Conservation (phyloP, 2,888 invertebrate genomes). For the Eilema depressum region DNA sequence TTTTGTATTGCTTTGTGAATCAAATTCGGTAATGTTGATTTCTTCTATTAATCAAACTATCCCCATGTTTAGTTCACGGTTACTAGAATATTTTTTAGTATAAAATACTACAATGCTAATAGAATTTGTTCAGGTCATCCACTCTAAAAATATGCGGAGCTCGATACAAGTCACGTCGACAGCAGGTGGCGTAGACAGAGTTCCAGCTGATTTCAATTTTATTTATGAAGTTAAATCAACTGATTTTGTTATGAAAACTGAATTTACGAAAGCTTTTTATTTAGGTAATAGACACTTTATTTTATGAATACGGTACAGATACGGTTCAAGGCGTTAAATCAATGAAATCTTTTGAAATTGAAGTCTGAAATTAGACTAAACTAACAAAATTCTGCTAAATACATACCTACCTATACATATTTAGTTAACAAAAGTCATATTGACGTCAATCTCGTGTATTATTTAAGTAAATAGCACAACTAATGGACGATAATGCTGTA, state of each 20-base stretch:
- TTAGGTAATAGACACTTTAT: conserved; percentile 31
- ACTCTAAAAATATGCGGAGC: background rate
- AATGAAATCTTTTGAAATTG: conserved; percentile 40
- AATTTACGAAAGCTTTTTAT: conserved; percentile 30
- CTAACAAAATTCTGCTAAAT: conserved; percentile 34
- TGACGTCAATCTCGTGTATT: conserved; percentile 48
- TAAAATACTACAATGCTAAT: background rate
- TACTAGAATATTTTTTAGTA: background rate
- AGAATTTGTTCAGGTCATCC: background rate
- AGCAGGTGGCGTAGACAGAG: background rate
- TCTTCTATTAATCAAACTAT: background rate
- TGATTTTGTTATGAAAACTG: background rate
- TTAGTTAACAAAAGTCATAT: conserved; percentile 39
- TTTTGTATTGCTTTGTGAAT: background rate
- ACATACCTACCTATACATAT: conserved; percentile 15
- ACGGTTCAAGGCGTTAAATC: conserved; percentile 43
- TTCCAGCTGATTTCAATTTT: conserved; percentile 3
- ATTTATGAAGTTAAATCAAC: background rate
- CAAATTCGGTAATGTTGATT: background rate
- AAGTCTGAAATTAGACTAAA: conserved; percentile 30
- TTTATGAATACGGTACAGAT: conserved; percentile 35
- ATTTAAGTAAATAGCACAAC: conserved; percentile 37
- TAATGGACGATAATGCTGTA: conserved; percentile 48
- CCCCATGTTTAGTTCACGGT: background rate
- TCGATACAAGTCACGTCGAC: background rate